phyloP scores from a whole-genome alignment of 2,797 vertebrate genomes.

The Eospalax fontanierii region DNA sequence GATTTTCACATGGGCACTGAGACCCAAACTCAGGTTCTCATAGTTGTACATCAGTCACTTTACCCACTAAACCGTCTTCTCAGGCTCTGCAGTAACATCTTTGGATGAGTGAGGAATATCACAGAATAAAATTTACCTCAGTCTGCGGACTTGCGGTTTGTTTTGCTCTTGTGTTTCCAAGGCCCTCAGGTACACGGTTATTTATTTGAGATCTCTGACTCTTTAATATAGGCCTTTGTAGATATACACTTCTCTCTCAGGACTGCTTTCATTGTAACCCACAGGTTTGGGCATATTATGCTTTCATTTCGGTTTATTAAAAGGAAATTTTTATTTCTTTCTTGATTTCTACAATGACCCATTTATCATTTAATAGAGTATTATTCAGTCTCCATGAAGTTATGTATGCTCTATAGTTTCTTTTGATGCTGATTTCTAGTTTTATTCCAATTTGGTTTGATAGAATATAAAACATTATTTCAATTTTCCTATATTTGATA shows the following conservation, averaged over 20 bases:
- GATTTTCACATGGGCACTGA: neutral
- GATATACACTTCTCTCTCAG: neutral
- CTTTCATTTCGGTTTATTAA: neutral
- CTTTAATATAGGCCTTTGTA: neutral
- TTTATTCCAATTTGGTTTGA: neutral
- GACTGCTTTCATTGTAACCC: neutral
- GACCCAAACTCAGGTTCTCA: neutral
- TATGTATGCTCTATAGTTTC: neutral
- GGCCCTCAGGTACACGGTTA: neutral
- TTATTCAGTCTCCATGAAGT: neutral
- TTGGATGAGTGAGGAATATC: neutral
- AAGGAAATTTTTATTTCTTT: neutral
- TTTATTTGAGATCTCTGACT: neutral
- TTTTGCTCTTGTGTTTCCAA: neutral
- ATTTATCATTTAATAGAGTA: neutral
- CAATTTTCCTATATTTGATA: neutral
- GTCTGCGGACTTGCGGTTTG: neutral
- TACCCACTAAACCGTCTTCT: neutral
- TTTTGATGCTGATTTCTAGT: neutral
- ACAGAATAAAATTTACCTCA: neutral
- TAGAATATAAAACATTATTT: neutral
- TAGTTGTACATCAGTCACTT: neutral
- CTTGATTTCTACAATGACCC: neutral
- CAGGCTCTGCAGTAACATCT: neutral
- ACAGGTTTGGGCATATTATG: neutral